Base-by-base conservation (phyloP, 2,888 invertebrate genomes). In the Esperia sulphurella region DNA sequence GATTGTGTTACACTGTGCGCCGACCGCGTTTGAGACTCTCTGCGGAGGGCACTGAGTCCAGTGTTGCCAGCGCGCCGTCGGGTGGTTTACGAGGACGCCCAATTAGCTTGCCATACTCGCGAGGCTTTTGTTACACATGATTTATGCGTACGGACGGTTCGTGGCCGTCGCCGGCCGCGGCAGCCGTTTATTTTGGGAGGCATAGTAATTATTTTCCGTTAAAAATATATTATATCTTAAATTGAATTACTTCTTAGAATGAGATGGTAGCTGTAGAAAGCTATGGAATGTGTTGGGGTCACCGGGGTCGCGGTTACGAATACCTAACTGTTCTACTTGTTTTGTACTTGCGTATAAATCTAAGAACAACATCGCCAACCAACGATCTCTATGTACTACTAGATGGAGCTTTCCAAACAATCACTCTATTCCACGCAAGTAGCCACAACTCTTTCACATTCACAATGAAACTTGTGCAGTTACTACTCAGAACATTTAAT, bases 51-150 rank as follows among this genome's bases (percentile, higher is more conserved):
- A n/a, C n/a, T 73, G 73, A 68, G 57, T 72, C 73, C 71, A 67
- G 68, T 63, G 55, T 21, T 60, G 62, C 67, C 55, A 61, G 31
- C 1, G 3, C 10, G 31, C 10, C 31, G 68, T 64, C 65, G 60
- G 47, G 61, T 63, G 69, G 75, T 69, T n/a, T 70, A 72, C 65
- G 68, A 77, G 62, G 72, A 68, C 71, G 67, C 59, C 68, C 70
- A 58, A 58, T 58, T 58, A 57, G 56, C 45, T 5, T 49, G 37
- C 14, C 38, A 39, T 33, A 7, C 82, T 78, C 82, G 76, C 65
- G 65, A 69, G 62, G 63, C 81, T 82, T 83, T 85, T 85, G 85
- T 85, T 82, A 72, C 71, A 54, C 43, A 65, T 83, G 86, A 86
- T 86, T 86, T 86, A 86, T 79, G 80, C 62, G 67, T 64, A 68